These are phyloP conservation scores for Anastrepha obliqua DNA, from an alignment of 1,140 invertebrate genomes.

Conservation along the genomic window DNA sequence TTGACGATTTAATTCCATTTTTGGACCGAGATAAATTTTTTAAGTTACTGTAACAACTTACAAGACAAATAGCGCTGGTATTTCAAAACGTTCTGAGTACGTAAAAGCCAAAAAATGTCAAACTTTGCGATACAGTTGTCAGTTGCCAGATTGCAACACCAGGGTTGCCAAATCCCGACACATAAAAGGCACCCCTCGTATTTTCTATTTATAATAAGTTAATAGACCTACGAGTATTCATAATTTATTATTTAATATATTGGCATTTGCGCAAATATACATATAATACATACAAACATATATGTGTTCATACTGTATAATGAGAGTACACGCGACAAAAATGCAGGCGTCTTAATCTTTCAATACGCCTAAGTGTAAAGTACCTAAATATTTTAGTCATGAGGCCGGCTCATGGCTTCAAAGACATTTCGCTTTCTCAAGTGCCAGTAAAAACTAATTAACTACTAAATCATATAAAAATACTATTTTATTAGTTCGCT, in stretches of 20 bases:
- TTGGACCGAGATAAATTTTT: no score
- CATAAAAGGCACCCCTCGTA: no score
- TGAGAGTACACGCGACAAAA: neutral
- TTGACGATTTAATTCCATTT: no score
- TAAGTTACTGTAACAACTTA: no score
- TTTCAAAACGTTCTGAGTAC: no score
- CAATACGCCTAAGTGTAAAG: neutral
- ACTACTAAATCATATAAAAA: constrained; percentile 1
- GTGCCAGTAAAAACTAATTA: neutral
- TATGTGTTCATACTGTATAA: neutral
- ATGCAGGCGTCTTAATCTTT: neutral
- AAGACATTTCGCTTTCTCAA: neutral
- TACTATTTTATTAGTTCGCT: neutral
- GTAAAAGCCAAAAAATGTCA: no score
- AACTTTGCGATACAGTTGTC: no score
- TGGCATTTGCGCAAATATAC: no score
- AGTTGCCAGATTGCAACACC: no score
- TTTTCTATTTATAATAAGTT: no score
- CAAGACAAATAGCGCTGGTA: no score
- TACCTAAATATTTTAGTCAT: constrained; percentile 18
- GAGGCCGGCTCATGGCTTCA: neutral
- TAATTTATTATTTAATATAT: neutral
- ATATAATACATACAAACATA: neutral
- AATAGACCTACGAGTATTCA: neutral
- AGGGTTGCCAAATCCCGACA: no score